phyloP scores from a whole-genome alignment of 2,888 invertebrate genomes.

The Epinotia demarniana region DNA sequence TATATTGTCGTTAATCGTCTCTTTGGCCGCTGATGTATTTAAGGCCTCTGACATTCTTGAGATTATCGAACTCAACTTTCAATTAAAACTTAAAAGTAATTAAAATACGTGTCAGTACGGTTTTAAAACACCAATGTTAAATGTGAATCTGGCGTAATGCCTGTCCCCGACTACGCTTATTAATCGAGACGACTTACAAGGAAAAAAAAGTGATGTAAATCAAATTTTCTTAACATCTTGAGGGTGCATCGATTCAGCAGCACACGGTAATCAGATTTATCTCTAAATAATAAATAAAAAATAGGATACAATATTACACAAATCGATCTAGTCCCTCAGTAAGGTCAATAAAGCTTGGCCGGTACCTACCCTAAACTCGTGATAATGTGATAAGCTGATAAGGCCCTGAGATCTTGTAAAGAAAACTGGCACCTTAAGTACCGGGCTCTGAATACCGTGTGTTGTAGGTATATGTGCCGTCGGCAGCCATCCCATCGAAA shows the following conservation, averaged over 20 bases:
- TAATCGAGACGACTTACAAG: background rate
- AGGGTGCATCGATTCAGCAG: background rate
- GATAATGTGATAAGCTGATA: too few relatives aligned
- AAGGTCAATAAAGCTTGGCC: too few relatives aligned
- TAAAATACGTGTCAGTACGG: constrained; percentile 3
- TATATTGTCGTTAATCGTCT: constrained; percentile 74
- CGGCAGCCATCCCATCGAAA: background rate
- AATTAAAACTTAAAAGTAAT: constrained; percentile 20
- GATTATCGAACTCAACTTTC: constrained; percentile 34
- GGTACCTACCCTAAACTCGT: too few relatives aligned
- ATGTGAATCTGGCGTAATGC: background rate
- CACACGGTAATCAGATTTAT: too few relatives aligned
- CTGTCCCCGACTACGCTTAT: background rate
- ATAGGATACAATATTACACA: too few relatives aligned
- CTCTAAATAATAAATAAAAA: too few relatives aligned
- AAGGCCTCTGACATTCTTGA: constrained; percentile 51
- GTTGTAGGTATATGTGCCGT: background rate
- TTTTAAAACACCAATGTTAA: background rate
- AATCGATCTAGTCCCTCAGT: too few relatives aligned
- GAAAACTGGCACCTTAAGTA: too few relatives aligned
- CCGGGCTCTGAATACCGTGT: too few relatives aligned
- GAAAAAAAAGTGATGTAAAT: background rate
- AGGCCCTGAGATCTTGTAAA: too few relatives aligned
- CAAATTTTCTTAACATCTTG: background rate
- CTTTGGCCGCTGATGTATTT: constrained; percentile 63